Evolutionary conservation across 1,140 invertebrate species (phyloP).

Genomic region (Glossosoma conforme): DNA sequence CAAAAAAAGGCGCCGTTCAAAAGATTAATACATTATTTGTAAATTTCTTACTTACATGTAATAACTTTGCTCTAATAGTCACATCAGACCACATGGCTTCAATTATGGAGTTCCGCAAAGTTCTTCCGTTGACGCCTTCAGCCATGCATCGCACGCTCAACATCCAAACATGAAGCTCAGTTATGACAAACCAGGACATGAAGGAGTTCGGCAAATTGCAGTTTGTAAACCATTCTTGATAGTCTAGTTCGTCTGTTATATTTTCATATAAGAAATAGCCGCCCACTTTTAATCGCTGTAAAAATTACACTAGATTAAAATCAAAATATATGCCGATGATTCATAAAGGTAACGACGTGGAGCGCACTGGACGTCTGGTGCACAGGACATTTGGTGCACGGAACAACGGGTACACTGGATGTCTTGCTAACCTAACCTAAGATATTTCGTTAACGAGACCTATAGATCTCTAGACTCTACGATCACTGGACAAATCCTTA

Average conservation of each 20-base stretch:
- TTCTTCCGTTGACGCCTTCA: conserved; percentile 65
- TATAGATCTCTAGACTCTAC: no score
- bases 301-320: no score
- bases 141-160: conserved; percentile 70
- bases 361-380: no score
- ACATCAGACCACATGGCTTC: conserved; percentile 79
- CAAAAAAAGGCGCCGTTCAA: no score
- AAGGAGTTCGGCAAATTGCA: conserved; percentile 73
- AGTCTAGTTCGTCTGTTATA: conserved; percentile 57
- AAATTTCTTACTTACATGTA: conserved; percentile 55
- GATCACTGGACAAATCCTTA: no score
- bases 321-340: no score
- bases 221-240: conserved; percentile 57
- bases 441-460: no score
- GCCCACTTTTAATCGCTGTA: conserved; percentile 53
- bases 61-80: conserved; percentile 61
- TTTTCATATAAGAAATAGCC: conserved; percentile 60
- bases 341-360: no score
- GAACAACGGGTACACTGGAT: no score
- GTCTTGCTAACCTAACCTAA: no score
- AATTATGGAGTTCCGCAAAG: conserved; percentile 67
- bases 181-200: conserved; percentile 77
- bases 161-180: conserved; percentile 83
- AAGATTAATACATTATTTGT: no score
- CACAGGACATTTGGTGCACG: no score